These are phyloP conservation scores for Oenanthe oenanthe DNA, from an alignment of 2,113 vertebrate genomes.

Conservation along the genomic window DNA sequence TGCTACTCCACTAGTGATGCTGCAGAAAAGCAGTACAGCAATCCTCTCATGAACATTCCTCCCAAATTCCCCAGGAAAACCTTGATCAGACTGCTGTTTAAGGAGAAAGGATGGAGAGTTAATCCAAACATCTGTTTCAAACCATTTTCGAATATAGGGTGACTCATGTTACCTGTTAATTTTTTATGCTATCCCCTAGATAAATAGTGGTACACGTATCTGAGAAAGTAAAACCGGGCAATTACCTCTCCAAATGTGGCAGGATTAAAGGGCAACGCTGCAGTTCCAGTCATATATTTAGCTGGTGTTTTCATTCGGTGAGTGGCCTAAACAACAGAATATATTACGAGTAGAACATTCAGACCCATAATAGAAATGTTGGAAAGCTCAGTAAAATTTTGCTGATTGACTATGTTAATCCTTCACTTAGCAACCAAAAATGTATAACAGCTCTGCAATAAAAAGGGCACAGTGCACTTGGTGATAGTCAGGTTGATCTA, in stretches of 20 bases:
- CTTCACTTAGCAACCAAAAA: slow-evolving; percentile 12
- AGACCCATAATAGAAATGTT: not conserved
- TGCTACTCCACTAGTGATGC: not conserved
- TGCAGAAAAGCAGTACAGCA: not conserved
- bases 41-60: not conserved
- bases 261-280: slow-evolving; percentile 92
- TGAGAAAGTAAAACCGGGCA: not conserved
- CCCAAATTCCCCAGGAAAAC: not conserved
- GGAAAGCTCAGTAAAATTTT: slow-evolving; percentile 15
- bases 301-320: slow-evolving; percentile 94
- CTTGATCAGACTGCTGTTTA: not conserved
- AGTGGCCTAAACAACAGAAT: slow-evolving; percentile 80
- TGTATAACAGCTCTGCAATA: not conserved
- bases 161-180: not conserved
- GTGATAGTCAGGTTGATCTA: not conserved
- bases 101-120: not conserved
- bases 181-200: not conserved
- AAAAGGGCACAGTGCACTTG: not conserved
- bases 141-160: not conserved
- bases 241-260: slow-evolving; percentile 94
- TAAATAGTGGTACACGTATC: not conserved
- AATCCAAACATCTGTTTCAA: not conserved
- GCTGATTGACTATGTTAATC: not conserved
- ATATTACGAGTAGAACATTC: not conserved
- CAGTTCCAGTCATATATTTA: slow-evolving; percentile 90